Conservation (phyloP, 2,797 vertebrate genomes). For the Myoxocephalus aenaeus region DNA sequence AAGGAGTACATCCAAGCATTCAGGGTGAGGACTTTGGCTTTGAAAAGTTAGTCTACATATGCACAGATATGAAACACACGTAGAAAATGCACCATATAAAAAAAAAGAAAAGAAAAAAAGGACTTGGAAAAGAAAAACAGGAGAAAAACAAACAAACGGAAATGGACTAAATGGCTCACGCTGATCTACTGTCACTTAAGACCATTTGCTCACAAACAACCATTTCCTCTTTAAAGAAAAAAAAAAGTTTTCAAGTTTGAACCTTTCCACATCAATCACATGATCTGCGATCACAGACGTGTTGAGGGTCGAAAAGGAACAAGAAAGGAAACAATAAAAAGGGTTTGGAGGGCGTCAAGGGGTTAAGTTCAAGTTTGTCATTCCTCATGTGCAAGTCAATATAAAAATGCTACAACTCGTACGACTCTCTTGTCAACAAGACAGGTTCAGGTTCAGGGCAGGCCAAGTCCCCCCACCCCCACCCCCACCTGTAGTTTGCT, state of each 20-base stretch:
- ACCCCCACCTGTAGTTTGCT: constrained; percentile 55
- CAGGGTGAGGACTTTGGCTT: constrained; percentile 86
- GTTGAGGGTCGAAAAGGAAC: constrained; percentile 65
- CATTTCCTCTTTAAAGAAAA: constrained; percentile 52
- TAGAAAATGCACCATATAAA: constrained; percentile 72
- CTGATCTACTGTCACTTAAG: constrained; percentile 44
- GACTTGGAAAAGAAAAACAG: constrained; percentile 27
- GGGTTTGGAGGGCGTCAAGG: constrained; percentile 66
- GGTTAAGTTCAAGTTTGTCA: constrained; percentile 82
- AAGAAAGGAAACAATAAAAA: constrained; percentile 57
- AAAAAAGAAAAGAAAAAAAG: constrained; percentile 44
- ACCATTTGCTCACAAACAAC: constrained; percentile 59
- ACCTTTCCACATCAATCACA: constrained; percentile 63
- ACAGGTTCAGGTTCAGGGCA: constrained; percentile 60
- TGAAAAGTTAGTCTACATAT: constrained; percentile 84
- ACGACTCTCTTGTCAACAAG: constrained; percentile 73
- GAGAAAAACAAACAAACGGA: constrained; percentile 35
- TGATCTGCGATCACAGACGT: constrained; percentile 58
- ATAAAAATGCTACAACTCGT: constrained; percentile 87
- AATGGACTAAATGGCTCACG: constrained; percentile 69
- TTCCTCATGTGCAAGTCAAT: constrained; percentile 86
- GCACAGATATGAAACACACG: constrained; percentile 76
- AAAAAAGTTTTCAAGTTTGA: constrained; percentile 75
- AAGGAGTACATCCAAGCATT: constrained; percentile 86
- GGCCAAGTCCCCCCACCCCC: constrained; percentile 42